Conservation (phyloP, 2,888 invertebrate genomes). For the Autographa pulchrina region DNA sequence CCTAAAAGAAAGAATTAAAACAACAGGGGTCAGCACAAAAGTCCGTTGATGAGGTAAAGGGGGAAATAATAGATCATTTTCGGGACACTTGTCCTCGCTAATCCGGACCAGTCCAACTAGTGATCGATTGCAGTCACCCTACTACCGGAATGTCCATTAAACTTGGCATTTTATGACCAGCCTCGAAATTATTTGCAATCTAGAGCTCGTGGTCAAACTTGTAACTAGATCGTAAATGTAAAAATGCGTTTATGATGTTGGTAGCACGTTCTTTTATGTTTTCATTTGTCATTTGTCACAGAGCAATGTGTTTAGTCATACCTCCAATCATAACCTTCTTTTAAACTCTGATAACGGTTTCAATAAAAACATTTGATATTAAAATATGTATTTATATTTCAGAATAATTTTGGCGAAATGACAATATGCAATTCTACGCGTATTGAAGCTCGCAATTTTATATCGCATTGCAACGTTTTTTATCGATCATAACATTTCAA, state of each 20-base stretch:
- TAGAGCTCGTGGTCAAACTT: conserved; percentile 35
- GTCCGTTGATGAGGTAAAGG: conserved; percentile 87
- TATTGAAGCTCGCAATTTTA: conserved; percentile 37
- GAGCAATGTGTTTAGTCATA: not conserved
- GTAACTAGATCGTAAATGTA: conserved; percentile 21
- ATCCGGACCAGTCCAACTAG: conserved; percentile 77
- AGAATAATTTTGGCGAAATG: conserved; percentile 34
- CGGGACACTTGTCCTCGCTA: conserved; percentile 86
- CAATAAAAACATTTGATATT: not conserved
- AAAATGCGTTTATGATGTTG: conserved; percentile 21
- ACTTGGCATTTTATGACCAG: conserved; percentile 53
- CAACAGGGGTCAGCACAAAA: conserved; percentile 84
- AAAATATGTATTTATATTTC: conserved; percentile 2
- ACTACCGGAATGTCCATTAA: conserved; percentile 75
- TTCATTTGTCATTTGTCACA: not conserved
- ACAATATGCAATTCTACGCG: conserved; percentile 41
- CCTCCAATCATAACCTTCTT: not conserved
- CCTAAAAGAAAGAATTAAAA: conserved; percentile 86
- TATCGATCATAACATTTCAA: conserved; percentile 49
- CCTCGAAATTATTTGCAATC: conserved; percentile 49
- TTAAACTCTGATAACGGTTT: not conserved
- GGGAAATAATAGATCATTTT: conserved; percentile 88
- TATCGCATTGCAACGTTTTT: conserved; percentile 35
- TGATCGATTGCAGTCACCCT: conserved; percentile 67
- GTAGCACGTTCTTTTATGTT: not conserved